phyloP scores from a whole-genome alignment of 2,888 invertebrate species.

The Lagria hirta region DNA sequence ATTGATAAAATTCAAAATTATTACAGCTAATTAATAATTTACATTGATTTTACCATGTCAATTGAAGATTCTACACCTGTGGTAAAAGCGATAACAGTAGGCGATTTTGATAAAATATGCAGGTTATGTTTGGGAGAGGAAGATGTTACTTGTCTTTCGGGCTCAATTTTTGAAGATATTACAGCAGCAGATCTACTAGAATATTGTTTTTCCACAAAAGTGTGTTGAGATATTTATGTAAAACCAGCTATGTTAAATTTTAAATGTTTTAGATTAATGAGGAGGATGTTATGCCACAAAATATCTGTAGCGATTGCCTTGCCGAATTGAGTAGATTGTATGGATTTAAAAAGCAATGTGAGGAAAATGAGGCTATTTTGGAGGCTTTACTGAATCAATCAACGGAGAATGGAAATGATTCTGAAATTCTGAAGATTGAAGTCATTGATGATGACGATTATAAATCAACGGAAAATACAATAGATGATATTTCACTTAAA shows the following conservation, averaged over 20 bases:
- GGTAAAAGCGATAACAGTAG: slow-evolving; percentile 13
- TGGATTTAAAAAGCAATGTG: slow-evolving; percentile 12
- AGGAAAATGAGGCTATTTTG: slow-evolving; percentile 8
- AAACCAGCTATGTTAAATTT: neutral
- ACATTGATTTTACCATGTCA: too few relatives aligned
- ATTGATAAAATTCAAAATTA: too few relatives aligned
- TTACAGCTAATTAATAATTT: too few relatives aligned
- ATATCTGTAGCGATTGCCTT: slow-evolving; percentile 10
- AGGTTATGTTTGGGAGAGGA: slow-evolving; percentile 14
- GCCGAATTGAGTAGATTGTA: slow-evolving; percentile 8
- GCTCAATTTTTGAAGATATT: slow-evolving; percentile 6
- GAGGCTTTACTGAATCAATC: neutral
- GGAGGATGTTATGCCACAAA: slow-evolving; percentile 7
- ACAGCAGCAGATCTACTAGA: slow-evolving; percentile 11
- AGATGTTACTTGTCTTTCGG: slow-evolving; percentile 5
- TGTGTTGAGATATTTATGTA: neutral
- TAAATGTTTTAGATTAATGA: slow-evolving; percentile 2
- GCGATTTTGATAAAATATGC: slow-evolving; percentile 11
- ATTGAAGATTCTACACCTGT: too few relatives aligned
- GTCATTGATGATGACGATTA: too few relatives aligned
- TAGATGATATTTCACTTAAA: too few relatives aligned
- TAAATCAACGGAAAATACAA: too few relatives aligned
- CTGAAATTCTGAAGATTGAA: too few relatives aligned
- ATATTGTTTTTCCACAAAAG: slow-evolving; percentile 1
- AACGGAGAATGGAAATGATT: slow-evolving; percentile 1